Evolutionary conservation across 1,140 invertebrate species (phyloP).

Genomic region (Riptortus pedestris): DNA sequence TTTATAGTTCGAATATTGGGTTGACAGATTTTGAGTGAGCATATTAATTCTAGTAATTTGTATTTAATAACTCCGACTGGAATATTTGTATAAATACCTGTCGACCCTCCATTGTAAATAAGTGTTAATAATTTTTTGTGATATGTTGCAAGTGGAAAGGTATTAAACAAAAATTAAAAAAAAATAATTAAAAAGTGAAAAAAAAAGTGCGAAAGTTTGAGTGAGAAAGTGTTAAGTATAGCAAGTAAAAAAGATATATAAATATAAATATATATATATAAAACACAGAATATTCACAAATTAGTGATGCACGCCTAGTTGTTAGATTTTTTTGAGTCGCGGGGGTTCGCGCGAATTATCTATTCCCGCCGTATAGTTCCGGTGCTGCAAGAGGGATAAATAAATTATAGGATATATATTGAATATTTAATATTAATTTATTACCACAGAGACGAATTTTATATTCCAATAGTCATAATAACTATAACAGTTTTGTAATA

Average conservation of each 20-base stretch:
- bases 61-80: slow-evolving; percentile 7
- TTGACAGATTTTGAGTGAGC: background rate
- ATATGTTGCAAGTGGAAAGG: background rate
- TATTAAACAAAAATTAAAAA: background rate
- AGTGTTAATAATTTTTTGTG: slow-evolving; percentile 17
- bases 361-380: background rate
- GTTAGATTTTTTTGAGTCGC: slow-evolving; percentile 12
- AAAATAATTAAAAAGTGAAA: background rate
- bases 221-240: slow-evolving; percentile 4
- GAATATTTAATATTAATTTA: no score
- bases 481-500: no score
- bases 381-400: background rate
- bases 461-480: no score
- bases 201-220: background rate
- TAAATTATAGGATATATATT: no score
- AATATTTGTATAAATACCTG: background rate
- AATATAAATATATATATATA: background rate
- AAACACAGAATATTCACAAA: slow-evolving; percentile 17
- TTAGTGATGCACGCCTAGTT: slow-evolving; percentile 14
- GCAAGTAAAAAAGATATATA: slow-evolving; percentile 2
- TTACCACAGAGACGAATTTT: no score
- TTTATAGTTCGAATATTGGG: slow-evolving; percentile 4
- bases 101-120: background rate
- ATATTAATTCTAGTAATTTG: background rate
- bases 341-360: slow-evolving; percentile 12